A percentile compares a stretch with the other conserved stretches of the same genome.
Conservation (phyloP, 2,113 vertebrate genomes). For the Ptilonorhynchus violaceus region DNA sequence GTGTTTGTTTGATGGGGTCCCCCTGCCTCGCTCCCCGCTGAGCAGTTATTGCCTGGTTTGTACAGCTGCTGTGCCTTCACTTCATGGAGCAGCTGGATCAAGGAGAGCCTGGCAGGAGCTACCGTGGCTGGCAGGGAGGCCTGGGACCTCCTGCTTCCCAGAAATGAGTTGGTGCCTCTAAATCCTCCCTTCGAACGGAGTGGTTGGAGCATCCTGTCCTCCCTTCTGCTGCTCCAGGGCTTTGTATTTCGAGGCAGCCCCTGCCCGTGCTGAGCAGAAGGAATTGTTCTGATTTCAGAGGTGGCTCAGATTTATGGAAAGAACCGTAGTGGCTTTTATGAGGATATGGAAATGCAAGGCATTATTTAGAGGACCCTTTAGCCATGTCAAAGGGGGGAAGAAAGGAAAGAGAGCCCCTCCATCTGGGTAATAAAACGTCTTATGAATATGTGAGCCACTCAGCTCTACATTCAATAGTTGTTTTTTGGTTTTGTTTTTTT, state of each 20-base stretch:
- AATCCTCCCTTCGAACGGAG: background rate
- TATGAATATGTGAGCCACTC: background rate
- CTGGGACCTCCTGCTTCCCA: background rate
- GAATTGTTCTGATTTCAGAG: background rate
- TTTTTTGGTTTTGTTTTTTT: background rate
- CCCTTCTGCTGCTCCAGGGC: background rate
- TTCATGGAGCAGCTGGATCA: background rate
- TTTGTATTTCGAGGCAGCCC: background rate
- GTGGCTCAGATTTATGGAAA: background rate
- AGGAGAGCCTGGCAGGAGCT: background rate
- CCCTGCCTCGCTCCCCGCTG: background rate
- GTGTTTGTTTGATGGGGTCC: background rate
- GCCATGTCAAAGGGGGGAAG: background rate
- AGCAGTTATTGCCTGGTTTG: conserved; percentile 8
- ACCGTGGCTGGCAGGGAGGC: rapidly evolving
- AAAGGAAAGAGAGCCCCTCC: background rate
- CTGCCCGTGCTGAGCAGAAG: background rate
- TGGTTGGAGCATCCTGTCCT: background rate
- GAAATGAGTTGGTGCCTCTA: background rate
- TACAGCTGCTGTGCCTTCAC: background rate
- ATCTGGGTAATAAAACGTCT: background rate
- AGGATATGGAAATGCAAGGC: background rate
- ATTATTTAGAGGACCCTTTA: conserved; percentile 28
- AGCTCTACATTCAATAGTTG: background rate
- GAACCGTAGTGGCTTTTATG: background rate